phyloP scores from a whole-genome alignment of 37 sponge, comb jelly and placozoan species.

The Hexactinellida sp. region DNA sequence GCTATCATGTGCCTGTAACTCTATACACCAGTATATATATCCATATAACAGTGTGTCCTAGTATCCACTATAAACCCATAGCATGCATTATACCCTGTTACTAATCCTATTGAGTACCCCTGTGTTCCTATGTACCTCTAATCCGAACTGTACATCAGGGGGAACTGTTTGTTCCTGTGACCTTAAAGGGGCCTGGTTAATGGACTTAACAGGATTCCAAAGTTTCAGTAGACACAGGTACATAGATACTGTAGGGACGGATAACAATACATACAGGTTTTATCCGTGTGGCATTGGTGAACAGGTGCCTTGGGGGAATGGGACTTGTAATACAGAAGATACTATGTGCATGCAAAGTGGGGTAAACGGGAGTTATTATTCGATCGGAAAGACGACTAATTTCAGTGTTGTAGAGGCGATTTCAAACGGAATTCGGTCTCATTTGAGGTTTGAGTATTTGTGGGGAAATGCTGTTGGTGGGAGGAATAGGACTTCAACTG shows the following conservation, averaged over 20 bases:
- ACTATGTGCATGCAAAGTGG: neutral
- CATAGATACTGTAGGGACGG: neutral
- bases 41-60: no score
- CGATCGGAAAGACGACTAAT: neutral
- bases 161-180: neutral
- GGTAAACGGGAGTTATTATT: neutral
- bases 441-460: neutral
- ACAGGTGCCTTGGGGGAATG: neutral
- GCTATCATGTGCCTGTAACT: no score
- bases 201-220: neutral
- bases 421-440: neutral
- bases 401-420: neutral
- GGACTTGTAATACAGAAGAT: neutral
- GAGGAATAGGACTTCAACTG: no score
- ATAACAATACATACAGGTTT: neutral
- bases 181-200: neutral
- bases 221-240: neutral
- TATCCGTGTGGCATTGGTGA: neutral
- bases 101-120: no score
- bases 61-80: no score
- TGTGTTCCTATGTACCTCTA: no score
- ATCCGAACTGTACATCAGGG: neutral
- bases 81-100: no score
- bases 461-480: neutral
- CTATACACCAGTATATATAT: no score